Base-by-base conservation (phyloP, 1,140 invertebrate species). In the Bilobella aurantiaca region DNA sequence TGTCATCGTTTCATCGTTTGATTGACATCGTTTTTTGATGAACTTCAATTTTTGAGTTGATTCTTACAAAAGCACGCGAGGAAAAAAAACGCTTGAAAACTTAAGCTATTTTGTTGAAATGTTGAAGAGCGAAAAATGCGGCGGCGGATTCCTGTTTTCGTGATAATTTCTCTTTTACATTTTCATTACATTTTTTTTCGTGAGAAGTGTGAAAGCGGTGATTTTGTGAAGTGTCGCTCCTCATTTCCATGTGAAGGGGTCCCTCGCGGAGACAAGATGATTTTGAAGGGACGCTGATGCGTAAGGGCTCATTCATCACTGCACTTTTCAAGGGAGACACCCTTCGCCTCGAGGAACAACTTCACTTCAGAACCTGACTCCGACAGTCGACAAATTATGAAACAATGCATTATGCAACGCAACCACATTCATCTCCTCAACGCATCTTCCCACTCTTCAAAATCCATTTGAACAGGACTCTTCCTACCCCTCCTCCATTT, bases 321-420 rank as follows among this genome's bases (percentile, higher is more conserved):
- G 32, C 30, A 34, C 23, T 47, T 47, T n/a, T n/a, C n/a, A n/a
- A 49, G 16, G 28, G 62, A 56, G 29, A 56, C 47, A 56, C 62
- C 63, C 58, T 56, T 60, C 64, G 28, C 28, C 31, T 53, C 25
- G 12, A 12, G 12, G 12, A 53, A 53, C 49, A 53, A 53, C 49
- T 53, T 53, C 49, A 53, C 49, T 53, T 18, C 18, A n/a, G 18
- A 42, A 42, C 34, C 34, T 53, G 49, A 53, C 49, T 53, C 64
- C 59, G 60, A 64, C 67, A 69, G 63, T 69, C 67, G 67, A 69
- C 67, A 69, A 69, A 69, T 65, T 69, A 69, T 66, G 61, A 69
- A 69, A 69, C 67, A 65, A 69, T 65, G 65, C 30, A 32, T 65
- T 49, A 69, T 65, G 65, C 30, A 32, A 60, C 32, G 32, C 12